These are phyloP conservation scores for Nyleta sp. DNA, from an alignment of 2,888 invertebrate species.

Conservation along the genomic window DNA sequence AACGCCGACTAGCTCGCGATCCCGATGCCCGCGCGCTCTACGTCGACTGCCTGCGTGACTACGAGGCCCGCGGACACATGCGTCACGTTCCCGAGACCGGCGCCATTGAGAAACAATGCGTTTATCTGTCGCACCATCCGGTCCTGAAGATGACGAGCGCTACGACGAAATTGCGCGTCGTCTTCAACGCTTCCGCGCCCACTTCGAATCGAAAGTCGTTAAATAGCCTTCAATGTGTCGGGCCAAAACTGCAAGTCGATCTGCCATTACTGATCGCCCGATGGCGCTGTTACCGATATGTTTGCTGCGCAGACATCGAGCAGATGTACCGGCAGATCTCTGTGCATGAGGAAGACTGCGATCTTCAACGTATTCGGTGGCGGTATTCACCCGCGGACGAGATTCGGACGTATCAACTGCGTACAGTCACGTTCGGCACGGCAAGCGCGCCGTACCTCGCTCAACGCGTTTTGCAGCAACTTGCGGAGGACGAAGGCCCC, in stretches of 20 bases:
- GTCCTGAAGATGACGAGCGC: neutral
- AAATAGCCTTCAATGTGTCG: neutral
- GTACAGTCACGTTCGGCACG: neutral
- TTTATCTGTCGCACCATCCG: slow-evolving; percentile 17
- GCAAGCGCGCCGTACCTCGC: neutral
- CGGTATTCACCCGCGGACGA: neutral
- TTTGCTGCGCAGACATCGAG: neutral
- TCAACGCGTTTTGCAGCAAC: neutral
- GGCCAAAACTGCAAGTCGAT: neutral
- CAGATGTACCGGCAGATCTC: slow-evolving; percentile 10
- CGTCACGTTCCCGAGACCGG: neutral
- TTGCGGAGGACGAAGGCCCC: neutral
- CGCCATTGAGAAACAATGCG: neutral
- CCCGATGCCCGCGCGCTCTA: neutral
- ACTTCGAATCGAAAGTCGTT: neutral
- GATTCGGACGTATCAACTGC: neutral
- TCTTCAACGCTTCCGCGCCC: slow-evolving; percentile 10
- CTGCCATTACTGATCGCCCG: neutral
- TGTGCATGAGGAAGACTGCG: neutral
- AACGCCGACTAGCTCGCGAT: neutral
- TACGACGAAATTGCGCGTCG: slow-evolving; percentile 3
- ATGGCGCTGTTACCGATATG: neutral
- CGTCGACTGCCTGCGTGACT: slow-evolving; percentile 22
- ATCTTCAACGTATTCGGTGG: neutral
- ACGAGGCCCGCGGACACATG: slow-evolving; percentile 10